Base-by-base conservation (phyloP, 2,888 invertebrate genomes). In the Apotomis turbidana region DNA sequence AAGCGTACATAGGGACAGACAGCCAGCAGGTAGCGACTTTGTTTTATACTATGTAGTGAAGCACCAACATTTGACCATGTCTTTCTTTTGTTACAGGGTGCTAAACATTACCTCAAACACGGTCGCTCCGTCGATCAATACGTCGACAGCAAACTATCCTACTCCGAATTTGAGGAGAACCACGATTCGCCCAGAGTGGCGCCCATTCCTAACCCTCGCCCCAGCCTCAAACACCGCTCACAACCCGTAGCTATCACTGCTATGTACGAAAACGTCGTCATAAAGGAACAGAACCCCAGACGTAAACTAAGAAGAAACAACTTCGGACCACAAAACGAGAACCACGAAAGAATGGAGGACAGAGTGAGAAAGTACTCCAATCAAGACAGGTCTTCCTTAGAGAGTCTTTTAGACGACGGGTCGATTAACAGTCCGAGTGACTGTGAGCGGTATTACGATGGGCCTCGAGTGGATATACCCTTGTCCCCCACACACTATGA, bases 401-500 rank as follows among this genome's bases (percentile, higher is more conserved):
- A 95, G 81, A 95, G 95, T 83, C 85, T 95, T 57, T 85, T 95
- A 49, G 95, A 95, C 77, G 94, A 95, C 63, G 92, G 94, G 67
- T 94, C 94, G 5, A 89, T 90, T 87, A 94, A 94, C 71, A 93
- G 91, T 77, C 93, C 93, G 41, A 89, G 90, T 78, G 89, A 93
- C 80, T 90, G 91, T 81, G 94, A 94, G 78, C 85, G 91, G 76
- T 89, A 86, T 81, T 87, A 84, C 76, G 90, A 90, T 12, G 89
- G 89, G 58, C 83, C 86, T 76, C 93, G 91, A 86, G 81, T 90
- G 38, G 87, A 94, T 78, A 86, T 94, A 80, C 98, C 98, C 0
- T 92, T 97, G 79, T 98, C 97, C 78, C 98, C 98, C 27, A 97
- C 97, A 62, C 97, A 97, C 85, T 98, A 98, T 82, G 95, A 96